A percentile compares a stretch with the other conserved stretches of the same genome.
Conservation (phyloP, 2,797 vertebrate genomes). For the Catharus ustulatus region DNA sequence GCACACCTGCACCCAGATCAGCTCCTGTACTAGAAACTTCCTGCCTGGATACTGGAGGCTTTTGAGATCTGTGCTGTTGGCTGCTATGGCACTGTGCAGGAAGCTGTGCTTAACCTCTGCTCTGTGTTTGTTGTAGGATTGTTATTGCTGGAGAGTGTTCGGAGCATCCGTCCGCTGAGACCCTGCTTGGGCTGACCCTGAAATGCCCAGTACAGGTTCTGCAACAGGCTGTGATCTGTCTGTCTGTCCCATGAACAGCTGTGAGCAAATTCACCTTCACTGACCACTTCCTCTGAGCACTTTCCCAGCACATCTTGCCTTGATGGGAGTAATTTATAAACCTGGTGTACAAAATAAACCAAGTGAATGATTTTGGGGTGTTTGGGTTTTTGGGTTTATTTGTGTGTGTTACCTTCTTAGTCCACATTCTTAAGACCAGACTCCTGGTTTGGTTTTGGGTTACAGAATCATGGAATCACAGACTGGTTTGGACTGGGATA, state of each 20-base stretch:
- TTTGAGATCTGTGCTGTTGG: not conserved
- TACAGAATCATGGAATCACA: not conserved
- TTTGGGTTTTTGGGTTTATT: not conserved
- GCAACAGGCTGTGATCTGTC: not conserved
- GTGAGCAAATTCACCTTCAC: not conserved
- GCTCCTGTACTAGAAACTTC: not conserved
- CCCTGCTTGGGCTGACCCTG: not conserved
- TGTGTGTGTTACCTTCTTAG: not conserved
- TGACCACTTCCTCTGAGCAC: not conserved
- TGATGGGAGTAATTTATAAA: not conserved
- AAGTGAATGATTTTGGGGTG: not conserved
- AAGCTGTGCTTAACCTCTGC: not conserved
- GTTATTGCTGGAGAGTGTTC: not conserved
- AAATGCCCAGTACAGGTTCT: not conserved
- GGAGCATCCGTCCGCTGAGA: not conserved
- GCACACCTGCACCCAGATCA: accelerated
- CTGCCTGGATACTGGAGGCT: not conserved
- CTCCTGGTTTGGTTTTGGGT: not conserved
- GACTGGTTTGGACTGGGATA: not conserved
- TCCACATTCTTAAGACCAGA: not conserved
- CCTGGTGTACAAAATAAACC: slow-evolving; percentile 41
- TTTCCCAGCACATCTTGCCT: not conserved
- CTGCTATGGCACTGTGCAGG: not conserved
- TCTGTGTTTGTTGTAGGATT: slow-evolving; percentile 37
- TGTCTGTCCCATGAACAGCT: not conserved